Conservation (phyloP, 1,140 invertebrate genomes). For the Diorhabda sublineata region DNA sequence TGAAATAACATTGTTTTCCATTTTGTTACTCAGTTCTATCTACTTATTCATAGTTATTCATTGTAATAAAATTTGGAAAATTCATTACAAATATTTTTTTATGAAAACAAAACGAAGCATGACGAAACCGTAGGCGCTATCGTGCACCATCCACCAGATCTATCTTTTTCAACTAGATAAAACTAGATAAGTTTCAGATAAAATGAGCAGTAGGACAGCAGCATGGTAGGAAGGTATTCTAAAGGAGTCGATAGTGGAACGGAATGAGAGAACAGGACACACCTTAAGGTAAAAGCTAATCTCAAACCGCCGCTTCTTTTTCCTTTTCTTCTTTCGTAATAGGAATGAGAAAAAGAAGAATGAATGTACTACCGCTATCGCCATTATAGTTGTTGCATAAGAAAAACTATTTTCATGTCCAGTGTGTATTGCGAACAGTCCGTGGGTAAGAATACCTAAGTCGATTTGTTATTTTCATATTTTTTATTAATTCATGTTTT, state of each 20-base stretch:
- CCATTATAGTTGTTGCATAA: not conserved
- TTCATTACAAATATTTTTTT: no score
- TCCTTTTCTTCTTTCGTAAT: not conserved
- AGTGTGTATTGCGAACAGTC: not conserved
- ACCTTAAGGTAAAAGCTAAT: not conserved
- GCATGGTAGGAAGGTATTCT: not conserved
- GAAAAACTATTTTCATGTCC: slow-evolving; percentile 1
- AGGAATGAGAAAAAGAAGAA: not conserved
- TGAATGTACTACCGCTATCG: not conserved
- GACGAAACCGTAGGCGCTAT: not conserved
- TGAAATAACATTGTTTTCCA: no score
- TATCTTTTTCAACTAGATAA: not conserved
- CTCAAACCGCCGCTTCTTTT: not conserved
- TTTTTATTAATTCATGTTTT: no score
- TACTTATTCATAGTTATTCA: no score
- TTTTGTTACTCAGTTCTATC: no score
- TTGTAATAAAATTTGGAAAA: no score
- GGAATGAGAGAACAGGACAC: not conserved
- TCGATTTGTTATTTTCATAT: no score
- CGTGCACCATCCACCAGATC: not conserved
- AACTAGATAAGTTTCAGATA: slow-evolving; percentile 1
- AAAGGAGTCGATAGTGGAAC: not conserved
- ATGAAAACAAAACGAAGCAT: no score
- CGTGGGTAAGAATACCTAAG: not conserved
- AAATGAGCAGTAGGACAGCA: not conserved